Base-by-base conservation (phyloP, 23 tunicate genomes). In the Trididemnum clinides region DNA sequence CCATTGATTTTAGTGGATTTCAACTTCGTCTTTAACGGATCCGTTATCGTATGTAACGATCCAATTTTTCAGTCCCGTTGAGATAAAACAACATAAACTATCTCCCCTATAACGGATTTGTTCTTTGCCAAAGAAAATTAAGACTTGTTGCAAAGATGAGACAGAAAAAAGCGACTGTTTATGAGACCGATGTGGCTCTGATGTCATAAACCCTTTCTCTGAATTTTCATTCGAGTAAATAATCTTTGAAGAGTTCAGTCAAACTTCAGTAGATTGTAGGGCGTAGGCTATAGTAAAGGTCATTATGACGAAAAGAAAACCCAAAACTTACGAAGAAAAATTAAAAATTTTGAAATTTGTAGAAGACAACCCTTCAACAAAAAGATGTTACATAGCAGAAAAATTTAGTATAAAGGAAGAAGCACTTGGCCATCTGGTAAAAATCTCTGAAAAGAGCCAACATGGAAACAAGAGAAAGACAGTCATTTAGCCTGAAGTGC, bases 291-390 rank as follows among this genome's bases (percentile, higher is more conserved):
- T 15, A 44, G 54, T 44, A 15, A 15, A 44, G 30, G 32, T 27
- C 28, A 33, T 20, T 57, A n/a, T n/a, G n/a, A n/a, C n/a, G n/a
- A n/a, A n/a, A n/a, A n/a, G n/a, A n/a, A n/a, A n/a, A n/a, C n/a
- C 28, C 81, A 74, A 37, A 37, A 74, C 81, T n/a, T n/a, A 25
- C 3, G 57, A 32, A 34, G 57, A 74, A 74, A 74, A 74, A 37
- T 26, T 74, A 57, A 3, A 34, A 33, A 38, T 34, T 21, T 33
- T 39, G 57, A n/a, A n/a, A n/a, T n/a, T n/a, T n/a, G n/a, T n/a
- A n/a, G n/a, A n/a, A n/a, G n/a, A n/a, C n/a, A n/a, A 38, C 31
- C 81, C 81, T 21, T 2, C 5, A 5, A 37, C 20, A 74, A 33
- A 38, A 3, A 74, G 31, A 37, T 3, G 28, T 3, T 26, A 74